Evolutionary conservation across 2,888 invertebrate genomes (phyloP), one percentile per base, ranked within the genome.

Genomic region (Andrena haemorrhoa): DNA sequence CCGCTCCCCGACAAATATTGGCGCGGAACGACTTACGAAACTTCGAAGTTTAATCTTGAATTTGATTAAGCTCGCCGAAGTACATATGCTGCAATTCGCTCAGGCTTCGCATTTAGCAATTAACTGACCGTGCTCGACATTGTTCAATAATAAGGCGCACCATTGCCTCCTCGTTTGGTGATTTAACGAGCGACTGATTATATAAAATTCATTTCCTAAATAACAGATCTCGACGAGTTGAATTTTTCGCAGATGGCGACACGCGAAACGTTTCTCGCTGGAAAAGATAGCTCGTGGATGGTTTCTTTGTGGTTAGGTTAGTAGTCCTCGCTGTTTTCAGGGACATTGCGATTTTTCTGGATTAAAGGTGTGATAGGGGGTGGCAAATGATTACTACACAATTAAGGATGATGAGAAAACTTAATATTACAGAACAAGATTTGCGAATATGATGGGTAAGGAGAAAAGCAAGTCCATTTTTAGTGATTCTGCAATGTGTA

Each of bases 41-140:
- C 88, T 90, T 85, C 75, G 64, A 89, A 90, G 90, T 90, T 91
- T 90, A 90, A 91, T 91, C 89, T 90, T 88, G 89, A 87, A 91
- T 91, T 90, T 91, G 88, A 91, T 90, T 89, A 90, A 83, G 83
- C 82, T 80, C 73, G 65, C 20, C 12, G 51, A 47, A 61, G 70
- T 63, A 60, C 41, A 41, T 16, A 41, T 68, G 56, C n/a, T 26
- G 53, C 78, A 66, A 29, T 35, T 31, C 56, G 56, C 77, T 16
- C 51, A 53, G 61, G 51, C 61, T 35, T 26, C 60, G 61, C 75
- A 74, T 75, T 71, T 75, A 82, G 63, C 83, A 87, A 89, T 90
- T 89, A 90, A 89, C 89, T 86, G 88, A 86, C 88, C 88, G 86
- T 87, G 79, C 77, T 79, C 77, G 79, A 77, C 79, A 85, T 88